Percentiles rank a stretch among this genome's conserved stretches.
These are phyloP conservation scores for Zele albiditarsus DNA, from an alignment of 2,888 invertebrate species.

Conservation along the genomic window DNA sequence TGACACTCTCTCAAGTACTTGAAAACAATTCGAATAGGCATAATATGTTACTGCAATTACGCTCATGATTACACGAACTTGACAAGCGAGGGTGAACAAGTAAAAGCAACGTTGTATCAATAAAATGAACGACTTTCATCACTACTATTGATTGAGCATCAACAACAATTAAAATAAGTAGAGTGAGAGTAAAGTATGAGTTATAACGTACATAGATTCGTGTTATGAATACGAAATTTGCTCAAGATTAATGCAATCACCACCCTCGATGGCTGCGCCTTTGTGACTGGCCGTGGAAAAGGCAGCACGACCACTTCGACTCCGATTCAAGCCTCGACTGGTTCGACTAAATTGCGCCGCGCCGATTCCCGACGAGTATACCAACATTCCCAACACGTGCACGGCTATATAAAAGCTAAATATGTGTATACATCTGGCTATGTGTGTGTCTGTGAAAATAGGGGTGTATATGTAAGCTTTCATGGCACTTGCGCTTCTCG, in stretches of 20 bases:
- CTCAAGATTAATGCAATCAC: slow-evolving; percentile 20
- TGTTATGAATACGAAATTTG: background rate
- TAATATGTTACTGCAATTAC: background rate
- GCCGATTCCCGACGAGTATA: slow-evolving; percentile 38
- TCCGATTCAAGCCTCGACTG: slow-evolving; percentile 32
- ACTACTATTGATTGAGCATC: background rate
- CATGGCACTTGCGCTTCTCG: slow-evolving; percentile 46
- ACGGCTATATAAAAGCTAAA: background rate
- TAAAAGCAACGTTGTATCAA: background rate
- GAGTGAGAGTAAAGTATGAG: background rate
- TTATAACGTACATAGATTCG: background rate
- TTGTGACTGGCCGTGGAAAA: slow-evolving; percentile 59
- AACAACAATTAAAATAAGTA: background rate
- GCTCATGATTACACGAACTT: background rate
- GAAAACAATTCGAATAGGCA: background rate
- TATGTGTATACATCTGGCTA: slow-evolving; percentile 1
- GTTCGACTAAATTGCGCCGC: slow-evolving; percentile 56
- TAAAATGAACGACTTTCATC: background rate
- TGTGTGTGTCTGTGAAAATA: background rate
- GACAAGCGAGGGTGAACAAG: background rate
- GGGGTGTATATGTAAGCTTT: background rate
- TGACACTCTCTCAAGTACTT: background rate
- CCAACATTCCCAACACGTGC: slow-evolving; percentile 20
- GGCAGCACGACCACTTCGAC: slow-evolving; percentile 25
- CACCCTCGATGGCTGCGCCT: slow-evolving; percentile 57